Evolutionary conservation across 2,113 vertebrate species (phyloP).

Genomic region (Mixornis gularis): DNA sequence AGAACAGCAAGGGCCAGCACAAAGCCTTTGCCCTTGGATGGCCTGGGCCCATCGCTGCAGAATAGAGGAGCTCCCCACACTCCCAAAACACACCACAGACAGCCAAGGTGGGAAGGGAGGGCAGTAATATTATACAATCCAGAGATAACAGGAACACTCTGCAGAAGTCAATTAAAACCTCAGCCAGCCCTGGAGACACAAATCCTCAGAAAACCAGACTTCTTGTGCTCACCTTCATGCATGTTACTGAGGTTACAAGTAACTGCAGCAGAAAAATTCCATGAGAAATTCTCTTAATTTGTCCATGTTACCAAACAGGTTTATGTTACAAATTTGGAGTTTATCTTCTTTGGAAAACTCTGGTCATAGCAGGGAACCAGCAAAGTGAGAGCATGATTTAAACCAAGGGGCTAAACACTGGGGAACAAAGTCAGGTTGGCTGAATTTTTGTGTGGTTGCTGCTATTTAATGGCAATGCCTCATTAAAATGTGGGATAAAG

Average conservation of each 20-base stretch:
- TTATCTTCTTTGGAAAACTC: neutral
- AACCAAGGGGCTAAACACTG: rapidly evolving
- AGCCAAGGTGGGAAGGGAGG: neutral
- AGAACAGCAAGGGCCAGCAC: neutral
- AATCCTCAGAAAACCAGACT: neutral
- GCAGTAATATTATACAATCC: neutral
- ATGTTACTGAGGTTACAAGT: neutral
- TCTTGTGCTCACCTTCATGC: neutral
- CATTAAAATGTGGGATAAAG: slow-evolving; percentile 12
- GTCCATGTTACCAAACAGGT: neutral
- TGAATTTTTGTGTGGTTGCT: neutral
- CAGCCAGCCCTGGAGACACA: neutral
- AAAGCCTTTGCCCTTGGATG: rapidly evolving
- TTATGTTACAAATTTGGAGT: neutral
- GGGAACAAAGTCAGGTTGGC: neutral
- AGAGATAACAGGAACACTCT: neutral
- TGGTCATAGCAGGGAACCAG: neutral
- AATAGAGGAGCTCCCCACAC: neutral
- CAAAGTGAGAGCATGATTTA: neutral
- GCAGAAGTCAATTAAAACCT: neutral
- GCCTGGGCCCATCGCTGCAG: rapidly evolving
- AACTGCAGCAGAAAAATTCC: neutral
- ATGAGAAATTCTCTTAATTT: neutral
- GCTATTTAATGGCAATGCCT: slow-evolving; percentile 4
- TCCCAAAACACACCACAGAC: neutral